A percentile compares a stretch with the other conserved stretches of the same genome.
Evolutionary conservation across 2,113 vertebrate genomes (phyloP).

Genomic region (cattle (Bos taurus)): ARS-UCD2.0 NC_037342.1:32439501-32440000

Average conservation of each 20-base stretch:
- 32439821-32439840: background rate
- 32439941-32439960: background rate
- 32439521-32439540: background rate
- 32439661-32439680: background rate
- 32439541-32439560: background rate
- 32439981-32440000: background rate
- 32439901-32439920: background rate
- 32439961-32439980: background rate
- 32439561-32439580: background rate
- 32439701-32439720: background rate
- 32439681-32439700: background rate
- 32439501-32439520: background rate
- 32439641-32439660: background rate
- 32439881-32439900: background rate
- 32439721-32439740: background rate
- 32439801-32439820: background rate
- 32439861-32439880: background rate
- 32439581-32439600: background rate
- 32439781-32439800: background rate
- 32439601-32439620: background rate
- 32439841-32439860: background rate
- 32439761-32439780: background rate
- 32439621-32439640: background rate
- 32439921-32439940: background rate
- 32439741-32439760: background rate